Conservation (phyloP, 2,888 invertebrate genomes). For the Neoscelio sp. region DNA sequence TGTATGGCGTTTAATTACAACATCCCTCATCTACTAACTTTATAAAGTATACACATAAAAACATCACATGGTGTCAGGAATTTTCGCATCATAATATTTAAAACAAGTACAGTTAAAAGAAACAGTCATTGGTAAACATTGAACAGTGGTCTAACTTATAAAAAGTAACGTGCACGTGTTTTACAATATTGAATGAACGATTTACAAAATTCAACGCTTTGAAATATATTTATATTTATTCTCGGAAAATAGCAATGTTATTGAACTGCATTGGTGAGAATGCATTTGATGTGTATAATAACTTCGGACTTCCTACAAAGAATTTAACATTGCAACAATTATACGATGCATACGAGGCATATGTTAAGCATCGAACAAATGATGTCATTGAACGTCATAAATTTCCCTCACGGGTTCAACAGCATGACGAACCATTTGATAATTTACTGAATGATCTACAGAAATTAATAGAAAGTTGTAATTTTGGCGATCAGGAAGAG, state of each 20-base stretch:
- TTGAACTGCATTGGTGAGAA: conserved; percentile 28
- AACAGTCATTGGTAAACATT: too few relatives aligned
- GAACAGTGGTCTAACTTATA: too few relatives aligned
- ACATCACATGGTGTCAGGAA: too few relatives aligned
- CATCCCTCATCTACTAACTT: too few relatives aligned
- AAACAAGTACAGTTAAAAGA: too few relatives aligned
- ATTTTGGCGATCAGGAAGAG: conserved; percentile 69
- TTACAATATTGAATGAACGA: too few relatives aligned
- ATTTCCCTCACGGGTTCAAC: conserved; percentile 55
- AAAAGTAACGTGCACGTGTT: too few relatives aligned
- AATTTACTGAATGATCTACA: conserved; percentile 65
- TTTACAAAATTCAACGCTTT: too few relatives aligned
- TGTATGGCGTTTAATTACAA: too few relatives aligned
- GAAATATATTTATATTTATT: too few relatives aligned
- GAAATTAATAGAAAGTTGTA: conserved; percentile 62
- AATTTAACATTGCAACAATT: conserved; percentile 6
- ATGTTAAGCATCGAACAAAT: conserved; percentile 43
- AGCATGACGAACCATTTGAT: conserved; percentile 62
- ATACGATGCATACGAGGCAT: conserved; percentile 20
- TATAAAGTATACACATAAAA: too few relatives aligned
- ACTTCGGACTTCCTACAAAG: background rate
- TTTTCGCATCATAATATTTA: too few relatives aligned
- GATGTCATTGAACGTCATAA: conserved; percentile 49
- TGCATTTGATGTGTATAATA: conserved; percentile 22
- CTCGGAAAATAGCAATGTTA: conserved; percentile 34